phyloP scores from a whole-genome alignment of 2,888 invertebrate genomes.

The Teleogryllus oceanicus region DNA sequence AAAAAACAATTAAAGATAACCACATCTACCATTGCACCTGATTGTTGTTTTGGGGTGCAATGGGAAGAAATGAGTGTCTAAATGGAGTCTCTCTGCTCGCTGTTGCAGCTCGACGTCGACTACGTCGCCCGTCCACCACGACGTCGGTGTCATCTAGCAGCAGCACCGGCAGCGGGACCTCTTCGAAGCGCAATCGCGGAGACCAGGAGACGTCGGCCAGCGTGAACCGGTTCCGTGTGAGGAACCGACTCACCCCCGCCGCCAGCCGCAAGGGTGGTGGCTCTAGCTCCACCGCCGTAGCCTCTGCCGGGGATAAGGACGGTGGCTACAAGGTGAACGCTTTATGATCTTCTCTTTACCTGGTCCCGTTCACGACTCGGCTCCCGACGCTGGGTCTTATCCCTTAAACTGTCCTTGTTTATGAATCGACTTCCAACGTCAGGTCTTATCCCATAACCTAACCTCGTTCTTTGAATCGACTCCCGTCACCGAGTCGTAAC shows the following conservation, averaged over 20 bases:
- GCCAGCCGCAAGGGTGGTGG: conserved; percentile 48
- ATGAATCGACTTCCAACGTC: too few species aligned
- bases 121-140: conserved; percentile 61
- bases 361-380: not conserved
- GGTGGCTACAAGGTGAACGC: conserved; percentile 64
- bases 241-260: conserved; percentile 50
- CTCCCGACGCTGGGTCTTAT: too few species aligned
- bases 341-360: not conserved
- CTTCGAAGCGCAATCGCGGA: conserved; percentile 42
- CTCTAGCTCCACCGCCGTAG: conserved; percentile 54
- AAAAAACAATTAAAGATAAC: too few species aligned
- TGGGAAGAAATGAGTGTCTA: too few species aligned
- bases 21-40: too few species aligned
- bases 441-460: too few species aligned
- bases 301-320: conserved; percentile 59
- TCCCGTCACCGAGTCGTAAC: too few species aligned
- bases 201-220: conserved; percentile 61
- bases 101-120: conserved; percentile 28
- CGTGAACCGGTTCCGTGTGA: conserved; percentile 63
- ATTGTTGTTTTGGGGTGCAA: too few species aligned
- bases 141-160: conserved; percentile 51
- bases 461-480: too few species aligned
- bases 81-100: too few species aligned
- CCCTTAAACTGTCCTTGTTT: too few species aligned
- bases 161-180: conserved; percentile 41